Evolutionary conservation across 2,888 invertebrate species (phyloP), one percentile per base, ranked within the genome.

Genomic region (Reticulitermes lucifugus): DNA sequence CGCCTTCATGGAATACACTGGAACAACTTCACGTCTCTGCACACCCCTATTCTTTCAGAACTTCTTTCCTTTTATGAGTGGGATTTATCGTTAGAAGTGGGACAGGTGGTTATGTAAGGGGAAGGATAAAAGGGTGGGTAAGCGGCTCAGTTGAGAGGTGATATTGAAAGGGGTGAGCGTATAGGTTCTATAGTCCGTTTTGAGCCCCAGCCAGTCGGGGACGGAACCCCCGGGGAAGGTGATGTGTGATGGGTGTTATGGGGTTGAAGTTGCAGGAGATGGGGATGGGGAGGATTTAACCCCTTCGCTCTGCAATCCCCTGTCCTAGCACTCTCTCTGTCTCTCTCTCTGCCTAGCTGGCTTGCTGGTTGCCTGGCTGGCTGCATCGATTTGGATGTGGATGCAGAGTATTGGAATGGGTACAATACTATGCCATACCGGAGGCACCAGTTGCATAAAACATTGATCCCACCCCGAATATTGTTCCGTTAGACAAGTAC

Each of bases 381-480:
- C 77, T 77, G 77, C 77, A 77, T 77, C 77, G 77, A 77, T 77
- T 77, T 77, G 77, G 77, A 77, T 46, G 77, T 73, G 41, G 65
- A 77, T 46, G 77, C 25, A 29, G 65, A 12, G 65, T 65, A 65
- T 65, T 65, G 65, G 77, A 51, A 77, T 77, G 77, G 77, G 77
- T 77, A 77, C 77, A 77, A 77, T 77, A 77, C 51, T 46, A 10
- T 73, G 25, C 41, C 73, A 41, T 25, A 25, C 65, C 25, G 7
- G 65, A n/a, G 25, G 65, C 65, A 65, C 35, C 41, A 41, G 73
- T 73, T 73, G 73, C 73, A 73, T 73, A 41, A 73, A 73, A 73
- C 73, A 73, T 73, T 73, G 73, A 73, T 73, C 73, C 73, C 73
- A 73, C 14, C 25, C 25, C n/a, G 65, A 65, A n/a, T 12, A 65